Conservation (phyloP, 1,140 invertebrate genomes). For the Heliconius hermathena region DNA sequence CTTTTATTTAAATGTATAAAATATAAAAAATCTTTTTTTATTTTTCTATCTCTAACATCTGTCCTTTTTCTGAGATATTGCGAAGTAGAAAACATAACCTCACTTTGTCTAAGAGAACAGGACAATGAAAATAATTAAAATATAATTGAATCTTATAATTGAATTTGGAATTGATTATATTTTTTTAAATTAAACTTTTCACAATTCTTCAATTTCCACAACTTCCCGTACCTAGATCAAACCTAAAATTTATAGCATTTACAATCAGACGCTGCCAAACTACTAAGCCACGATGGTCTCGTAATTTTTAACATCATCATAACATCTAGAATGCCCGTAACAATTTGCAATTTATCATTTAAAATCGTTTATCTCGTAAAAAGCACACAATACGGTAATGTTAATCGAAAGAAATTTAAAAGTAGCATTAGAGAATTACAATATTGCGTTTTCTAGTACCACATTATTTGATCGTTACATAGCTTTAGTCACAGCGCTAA, state of each 20-base stretch:
- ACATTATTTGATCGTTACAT: conserved; percentile 21
- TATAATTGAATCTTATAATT: too few species aligned
- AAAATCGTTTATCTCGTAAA: background rate
- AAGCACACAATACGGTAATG: conserved; percentile 11
- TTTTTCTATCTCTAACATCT: background rate
- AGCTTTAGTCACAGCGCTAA: conserved; percentile 29
- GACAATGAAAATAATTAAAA: background rate
- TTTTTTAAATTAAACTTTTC: too few species aligned
- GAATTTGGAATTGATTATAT: too few species aligned
- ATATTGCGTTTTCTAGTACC: conserved; percentile 16
- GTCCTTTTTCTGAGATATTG: background rate
- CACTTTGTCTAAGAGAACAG: background rate
- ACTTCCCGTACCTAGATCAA: too few species aligned
- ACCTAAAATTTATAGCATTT: too few species aligned
- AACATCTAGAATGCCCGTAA: background rate
- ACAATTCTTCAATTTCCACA: too few species aligned
- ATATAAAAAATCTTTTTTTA: too few species aligned
- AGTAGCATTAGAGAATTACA: conserved; percentile 3
- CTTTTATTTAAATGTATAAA: too few species aligned
- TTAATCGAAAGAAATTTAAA: background rate
- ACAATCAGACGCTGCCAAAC: too few species aligned
- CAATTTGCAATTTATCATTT: background rate
- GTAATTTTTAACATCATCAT: background rate
- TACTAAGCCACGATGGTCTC: too few species aligned
- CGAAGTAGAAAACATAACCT: background rate